Evolutionary conservation across 2,888 invertebrate species (phyloP), one percentile per base, ranked within the genome.

Genomic region (Napeogenes inachia): DNA sequence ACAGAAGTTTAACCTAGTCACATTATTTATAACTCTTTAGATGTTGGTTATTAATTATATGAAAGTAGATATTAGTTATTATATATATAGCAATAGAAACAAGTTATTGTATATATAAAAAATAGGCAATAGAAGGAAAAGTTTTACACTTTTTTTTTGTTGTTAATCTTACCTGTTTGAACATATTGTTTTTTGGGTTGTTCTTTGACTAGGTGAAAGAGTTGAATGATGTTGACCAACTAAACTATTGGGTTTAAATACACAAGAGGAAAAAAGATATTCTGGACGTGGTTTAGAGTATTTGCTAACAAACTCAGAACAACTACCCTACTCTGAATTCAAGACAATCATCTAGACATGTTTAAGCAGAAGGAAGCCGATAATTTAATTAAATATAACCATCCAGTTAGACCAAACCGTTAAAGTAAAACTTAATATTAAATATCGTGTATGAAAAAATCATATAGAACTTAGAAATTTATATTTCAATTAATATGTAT

Each of bases 121-220:
- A 21, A 21, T 1, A 21, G 21, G 21, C 21, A 21, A 21, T 21
- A 21, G 21, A 21, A 21, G 21, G 21, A 21, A 21, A 1, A 1
- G 21, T 47, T 21, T 13, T 13, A n/a, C 46, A 46, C 6, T 5
- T 32, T 50, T 38, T 21, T 13, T 56, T 4, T 50, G 30, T 50
- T 61, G 47, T 12, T 12, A 8, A 53, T 32, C 50, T 81, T 82
- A 91, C 91, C 87, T 89, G 85, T 77, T 91, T 91, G 79, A 81
- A 87, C 91, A 91, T 91, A 75, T 84, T 76, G 65, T 70, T 73
- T 75, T 62, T 73, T 70, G 62, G 69, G 68, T 78, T 65, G 70
- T 70, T 70, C 70, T 47, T 71, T 64, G 67, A 69, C 61, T 67
- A 73, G 67, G 70, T 65, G 69, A 75, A 68, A 68, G 73, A 82